Evolutionary conservation across 2,888 invertebrate species (phyloP).

Genomic region (Epinotia nisella): DNA sequence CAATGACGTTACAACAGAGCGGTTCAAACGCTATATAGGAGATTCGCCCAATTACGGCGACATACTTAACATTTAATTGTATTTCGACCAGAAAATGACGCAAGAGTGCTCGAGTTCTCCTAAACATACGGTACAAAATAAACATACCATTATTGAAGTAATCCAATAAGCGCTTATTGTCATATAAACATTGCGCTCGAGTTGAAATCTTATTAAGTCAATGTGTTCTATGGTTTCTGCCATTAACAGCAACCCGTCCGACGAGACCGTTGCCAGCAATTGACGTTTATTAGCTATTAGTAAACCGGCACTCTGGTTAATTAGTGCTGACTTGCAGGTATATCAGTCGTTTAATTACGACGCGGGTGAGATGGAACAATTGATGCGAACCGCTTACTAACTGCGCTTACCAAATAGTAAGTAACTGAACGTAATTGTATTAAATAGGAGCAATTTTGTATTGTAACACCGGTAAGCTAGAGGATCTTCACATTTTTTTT

Average conservation of each 20-base stretch:
- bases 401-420: slow-evolving; percentile 8
- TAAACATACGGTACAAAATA: background rate
- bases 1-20: too few species aligned
- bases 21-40: too few species aligned
- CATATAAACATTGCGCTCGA: slow-evolving; percentile 32
- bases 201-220: slow-evolving; percentile 37
- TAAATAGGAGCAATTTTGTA: background rate
- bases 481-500: background rate
- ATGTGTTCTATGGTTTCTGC: slow-evolving; percentile 35
- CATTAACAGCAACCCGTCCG: slow-evolving; percentile 30
- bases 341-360: slow-evolving; percentile 33
- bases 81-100: background rate
- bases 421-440: slow-evolving; percentile 3
- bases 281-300: slow-evolving; percentile 42
- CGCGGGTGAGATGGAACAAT: slow-evolving; percentile 30
- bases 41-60: too few species aligned
- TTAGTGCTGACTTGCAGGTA: slow-evolving; percentile 31
- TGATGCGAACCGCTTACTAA: slow-evolving; percentile 21
- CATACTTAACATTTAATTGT: background rate
- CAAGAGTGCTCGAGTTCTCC: background rate
- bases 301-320: slow-evolving; percentile 27
- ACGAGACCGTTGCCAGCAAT: slow-evolving; percentile 30
- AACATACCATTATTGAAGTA: background rate
- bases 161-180: slow-evolving; percentile 27
- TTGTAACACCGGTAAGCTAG: background rate